phyloP scores from a whole-genome alignment of 2,888 invertebrate genomes.

The Seladonia tumulorum region DNA sequence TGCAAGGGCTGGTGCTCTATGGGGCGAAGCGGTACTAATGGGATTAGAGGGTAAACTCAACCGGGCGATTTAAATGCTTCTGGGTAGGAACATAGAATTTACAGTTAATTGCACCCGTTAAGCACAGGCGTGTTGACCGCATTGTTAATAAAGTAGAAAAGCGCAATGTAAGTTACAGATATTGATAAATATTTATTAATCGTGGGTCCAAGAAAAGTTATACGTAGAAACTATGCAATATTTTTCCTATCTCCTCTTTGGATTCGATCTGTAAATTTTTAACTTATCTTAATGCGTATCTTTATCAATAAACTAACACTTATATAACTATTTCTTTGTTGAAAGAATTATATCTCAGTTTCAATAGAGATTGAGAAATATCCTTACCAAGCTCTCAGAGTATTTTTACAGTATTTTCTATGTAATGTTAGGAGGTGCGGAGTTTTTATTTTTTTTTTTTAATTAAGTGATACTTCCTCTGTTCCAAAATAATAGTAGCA shows the following conservation, averaged over 20 bases:
- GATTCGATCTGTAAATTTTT: no score
- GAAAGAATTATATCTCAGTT: background rate
- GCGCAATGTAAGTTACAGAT: conserved; percentile 34
- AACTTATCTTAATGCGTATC: background rate
- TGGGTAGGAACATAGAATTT: conserved; percentile 64
- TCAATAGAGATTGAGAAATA: no score
- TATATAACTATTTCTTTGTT: background rate
- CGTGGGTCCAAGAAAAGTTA: background rate
- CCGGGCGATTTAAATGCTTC: conserved; percentile 66
- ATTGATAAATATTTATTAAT: background rate
- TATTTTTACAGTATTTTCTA: no score
- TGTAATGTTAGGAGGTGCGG: no score
- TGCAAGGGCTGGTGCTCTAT: conserved; percentile 22
- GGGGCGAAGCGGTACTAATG: conserved; percentile 60
- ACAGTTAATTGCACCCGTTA: conserved; percentile 63
- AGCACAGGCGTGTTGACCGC: conserved; percentile 37
- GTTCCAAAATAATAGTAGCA: no score
- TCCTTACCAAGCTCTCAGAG: no score
- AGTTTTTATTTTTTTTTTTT: no score
- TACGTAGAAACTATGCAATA: background rate
- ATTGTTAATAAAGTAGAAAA: conserved; percentile 56
- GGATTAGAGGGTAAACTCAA: conserved; percentile 69
- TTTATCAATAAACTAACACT: background rate
- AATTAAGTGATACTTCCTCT: no score
- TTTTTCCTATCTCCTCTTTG: background rate